Base-by-base conservation (phyloP, 2,797 vertebrate genomes). In the Toxotes lorentzi region DNA sequence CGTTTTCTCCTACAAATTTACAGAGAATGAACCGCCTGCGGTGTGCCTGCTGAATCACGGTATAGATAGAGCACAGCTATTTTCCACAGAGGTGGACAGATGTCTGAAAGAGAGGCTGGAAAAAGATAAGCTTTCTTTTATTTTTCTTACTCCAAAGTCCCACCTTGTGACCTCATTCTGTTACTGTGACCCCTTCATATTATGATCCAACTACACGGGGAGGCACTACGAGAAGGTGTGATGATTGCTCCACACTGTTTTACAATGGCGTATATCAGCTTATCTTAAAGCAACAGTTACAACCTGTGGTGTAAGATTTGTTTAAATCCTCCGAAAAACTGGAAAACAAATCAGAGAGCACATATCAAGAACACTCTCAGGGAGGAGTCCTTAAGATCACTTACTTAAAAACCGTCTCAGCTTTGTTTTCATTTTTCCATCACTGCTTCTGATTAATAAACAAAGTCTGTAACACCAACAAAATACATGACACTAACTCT, bases 1-100 rank as follows among this genome's bases (percentile, higher is more conserved):
- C 60, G 16, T 78, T 85, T 76, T 85, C 70, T 77, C 38, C 24
- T 4, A 1, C 38, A 73, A n/a, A 81, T 74, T 84, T 66, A 68
- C 11, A 41, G 34, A 30, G 75, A 86, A 73, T 78, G 69, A 62
- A 84, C 34, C 70, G 74, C 58, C 71, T 65, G 66, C 73, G 48
- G 70, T 71, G 56, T 40, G 10, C 34, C 48, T 48, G 48, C 70
- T 76, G 70, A 70, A 60, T 76, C 72, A 47, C 2, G 17, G 56
- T 47, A 35, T 23, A 61, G 60, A 76, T 65, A 34, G 53, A 56
- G 23, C 45, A 40, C 32, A 16, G 54, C 34, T 63, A 32, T 67
- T 61, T 77, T 60, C 60, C 58, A 70, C 47, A 69, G 59, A 9
- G 51, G 57, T 43, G 66, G 35, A 48, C 63, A 69, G 19, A 47